Base-by-base conservation (phyloP, 2,888 invertebrate genomes). In the Chloromyia formosa region DNA sequence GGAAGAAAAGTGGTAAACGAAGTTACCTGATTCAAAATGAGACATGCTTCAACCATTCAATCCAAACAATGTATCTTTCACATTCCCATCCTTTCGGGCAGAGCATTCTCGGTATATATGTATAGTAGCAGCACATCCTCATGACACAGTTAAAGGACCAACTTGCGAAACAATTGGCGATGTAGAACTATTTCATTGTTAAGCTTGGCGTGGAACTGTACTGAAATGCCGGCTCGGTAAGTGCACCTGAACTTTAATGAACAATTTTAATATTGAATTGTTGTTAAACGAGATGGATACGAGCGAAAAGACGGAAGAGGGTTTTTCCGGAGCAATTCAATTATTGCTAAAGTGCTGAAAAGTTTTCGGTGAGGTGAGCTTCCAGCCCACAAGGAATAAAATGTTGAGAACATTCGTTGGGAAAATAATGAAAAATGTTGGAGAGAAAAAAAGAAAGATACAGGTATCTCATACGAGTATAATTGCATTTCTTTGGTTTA, bases 251-350 rank as follows among this genome's bases (percentile, higher is more conserved):
- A 69, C n/a, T 69, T 49, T 54, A 54, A 56, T 54, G 54, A 69
- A 54, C 54, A 69, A 54, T 56, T 54, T 69, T 69, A 53, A 69
- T 54, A 69, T 53, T 69, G 69, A 27, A 69, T 69, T 69, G 18
- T 18, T 40, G 56, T 35, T 23, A 16, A 61, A 61, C 12, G 35
- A 20, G 27, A 61, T 35, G 16, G 49, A 49, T 12, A 49, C 12
- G 49, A 49, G 49, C 2, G 16, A n/a, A n/a, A 49, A 12, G 49
- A 7, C 1, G 16, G 16, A 49, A n/a, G 49, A 1, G 16, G 12
- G 12, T 49, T 49, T 49, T 49, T 49, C 49, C 49, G 49, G 49
- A 12, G 49, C 49, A 49, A 35, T 35, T 35, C 27, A 35, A 35
- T 35, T 35, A 35, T 35, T 35, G 27, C 27, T 35, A 35, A 35